These are phyloP conservation scores for Malthinus flaveolus DNA, from an alignment of 2,888 invertebrate species.

Conservation along the genomic window DNA sequence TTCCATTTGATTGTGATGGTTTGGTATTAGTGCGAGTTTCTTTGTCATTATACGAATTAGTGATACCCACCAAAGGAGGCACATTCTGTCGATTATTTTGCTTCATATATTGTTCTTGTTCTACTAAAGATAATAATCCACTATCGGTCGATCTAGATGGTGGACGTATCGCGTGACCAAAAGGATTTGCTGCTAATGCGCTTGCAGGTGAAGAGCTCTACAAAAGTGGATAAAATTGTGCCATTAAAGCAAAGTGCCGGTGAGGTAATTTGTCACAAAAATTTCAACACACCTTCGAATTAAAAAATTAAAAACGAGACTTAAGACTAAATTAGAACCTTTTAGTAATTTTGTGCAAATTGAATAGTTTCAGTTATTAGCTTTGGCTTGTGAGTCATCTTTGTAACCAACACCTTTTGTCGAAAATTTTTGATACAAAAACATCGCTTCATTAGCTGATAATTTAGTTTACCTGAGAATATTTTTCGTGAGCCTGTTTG, in stretches of 20 bases:
- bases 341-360: neutral
- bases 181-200: constrained; percentile 48
- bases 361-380: neutral
- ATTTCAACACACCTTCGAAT: too few species aligned
- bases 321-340: too few species aligned
- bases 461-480: constrained; percentile 44
- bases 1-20: constrained; percentile 32
- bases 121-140: constrained; percentile 52
- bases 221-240: constrained; percentile 26
- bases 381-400: too few species aligned
- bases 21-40: constrained; percentile 31
- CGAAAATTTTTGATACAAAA: too few species aligned
- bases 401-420: too few species aligned
- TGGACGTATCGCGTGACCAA: constrained; percentile 45
- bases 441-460: neutral
- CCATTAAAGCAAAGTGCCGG: neutral
- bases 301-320: too few species aligned
- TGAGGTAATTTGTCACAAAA: neutral
- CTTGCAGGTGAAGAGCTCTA: constrained; percentile 47
- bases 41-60: constrained; percentile 38
- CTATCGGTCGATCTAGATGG: constrained; percentile 43
- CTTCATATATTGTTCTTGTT: constrained; percentile 43
- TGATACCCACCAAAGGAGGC: constrained; percentile 52
- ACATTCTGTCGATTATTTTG: constrained; percentile 37
- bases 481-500: constrained; percentile 60